Percentiles rank a stretch among this genome's conserved stretches.
These are phyloP conservation scores for Diarsia rubi DNA, from an alignment of 2,888 invertebrate species.

Conservation along the genomic window DNA sequence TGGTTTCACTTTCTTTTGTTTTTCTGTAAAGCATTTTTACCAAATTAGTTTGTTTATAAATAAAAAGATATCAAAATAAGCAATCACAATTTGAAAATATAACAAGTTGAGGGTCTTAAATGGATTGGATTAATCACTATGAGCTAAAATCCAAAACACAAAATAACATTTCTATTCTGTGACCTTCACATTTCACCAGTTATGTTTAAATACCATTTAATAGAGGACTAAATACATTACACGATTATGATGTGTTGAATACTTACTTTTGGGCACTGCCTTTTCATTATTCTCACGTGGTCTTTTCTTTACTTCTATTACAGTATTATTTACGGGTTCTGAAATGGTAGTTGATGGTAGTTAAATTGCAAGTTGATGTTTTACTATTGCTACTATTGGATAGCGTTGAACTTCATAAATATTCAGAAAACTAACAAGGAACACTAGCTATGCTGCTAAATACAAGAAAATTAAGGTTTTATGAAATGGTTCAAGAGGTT, in stretches of 20 bases:
- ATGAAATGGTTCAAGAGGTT: constrained; percentile 62
- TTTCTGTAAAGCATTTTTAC: constrained; percentile 68
- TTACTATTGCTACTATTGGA: background rate
- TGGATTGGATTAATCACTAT: background rate
- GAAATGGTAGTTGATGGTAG: constrained; percentile 26
- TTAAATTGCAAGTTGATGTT: background rate
- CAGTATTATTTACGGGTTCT: constrained; percentile 53
- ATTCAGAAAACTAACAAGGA: background rate
- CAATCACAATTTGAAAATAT: background rate
- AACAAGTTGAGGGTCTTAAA: background rate
- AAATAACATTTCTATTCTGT: background rate
- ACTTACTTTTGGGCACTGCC: constrained; percentile 79
- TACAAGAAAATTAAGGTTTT: constrained; percentile 4
- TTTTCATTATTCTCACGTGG: constrained; percentile 70
- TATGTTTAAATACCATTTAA: background rate
- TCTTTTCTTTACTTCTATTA: constrained; percentile 74
- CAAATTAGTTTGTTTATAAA: background rate
- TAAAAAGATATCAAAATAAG: background rate
- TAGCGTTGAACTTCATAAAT: background rate
- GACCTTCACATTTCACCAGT: background rate
- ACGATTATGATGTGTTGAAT: background rate
- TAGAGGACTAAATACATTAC: background rate
- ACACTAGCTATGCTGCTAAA: background rate
- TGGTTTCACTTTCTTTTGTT: constrained; percentile 74
- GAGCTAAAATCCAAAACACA: background rate